Evolutionary conservation across 2,797 vertebrate species (phyloP).

Genomic region (Eulemur albifrons): DNA sequence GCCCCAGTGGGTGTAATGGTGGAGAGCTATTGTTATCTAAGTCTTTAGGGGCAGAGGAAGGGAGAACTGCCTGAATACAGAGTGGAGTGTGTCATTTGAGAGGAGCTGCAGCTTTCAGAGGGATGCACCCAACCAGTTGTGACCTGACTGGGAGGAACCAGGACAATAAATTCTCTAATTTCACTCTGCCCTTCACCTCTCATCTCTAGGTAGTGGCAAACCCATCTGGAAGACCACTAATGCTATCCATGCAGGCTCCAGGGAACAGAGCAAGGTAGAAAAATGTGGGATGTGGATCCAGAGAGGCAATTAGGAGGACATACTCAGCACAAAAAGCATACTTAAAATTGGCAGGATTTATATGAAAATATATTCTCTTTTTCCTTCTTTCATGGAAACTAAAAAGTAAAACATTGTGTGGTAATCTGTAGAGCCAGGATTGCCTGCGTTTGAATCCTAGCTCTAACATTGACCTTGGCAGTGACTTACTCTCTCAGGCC

Average conservation of each 20-base stretch:
- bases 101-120: background rate
- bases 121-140: background rate
- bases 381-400: background rate
- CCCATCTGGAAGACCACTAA: background rate
- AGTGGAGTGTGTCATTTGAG: background rate
- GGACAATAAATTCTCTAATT: background rate
- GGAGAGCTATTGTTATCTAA: background rate
- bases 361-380: background rate
- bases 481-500: background rate
- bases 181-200: background rate
- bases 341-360: background rate
- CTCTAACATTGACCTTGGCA: background rate
- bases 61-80: background rate
- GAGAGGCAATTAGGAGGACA: background rate
- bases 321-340: background rate
- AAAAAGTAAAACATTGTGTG: background rate
- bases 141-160: background rate
- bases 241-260: background rate
- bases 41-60: background rate
- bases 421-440: background rate
- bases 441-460: background rate
- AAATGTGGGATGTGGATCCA: accelerated
- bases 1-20: background rate
- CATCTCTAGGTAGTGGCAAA: background rate
- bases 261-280: background rate